Percentiles rank a stretch among this genome's conserved stretches.
Evolutionary conservation across 2,113 vertebrate species (phyloP).

Genomic region (Peromyscus californicus): DNA sequence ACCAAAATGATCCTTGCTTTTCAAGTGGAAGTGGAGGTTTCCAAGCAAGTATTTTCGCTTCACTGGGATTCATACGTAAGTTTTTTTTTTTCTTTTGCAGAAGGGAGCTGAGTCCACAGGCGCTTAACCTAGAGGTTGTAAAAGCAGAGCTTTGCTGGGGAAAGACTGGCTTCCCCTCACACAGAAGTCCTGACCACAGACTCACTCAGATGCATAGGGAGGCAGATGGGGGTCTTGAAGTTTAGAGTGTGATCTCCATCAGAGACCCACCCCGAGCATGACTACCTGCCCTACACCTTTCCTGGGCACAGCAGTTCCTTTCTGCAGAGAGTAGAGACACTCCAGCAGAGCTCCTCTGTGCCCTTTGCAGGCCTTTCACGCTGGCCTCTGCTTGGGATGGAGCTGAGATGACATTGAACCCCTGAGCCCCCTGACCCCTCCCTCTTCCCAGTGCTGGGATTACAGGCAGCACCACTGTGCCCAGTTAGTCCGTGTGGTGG

Average conservation of each 20-base stretch:
- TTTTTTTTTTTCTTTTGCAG: neutral
- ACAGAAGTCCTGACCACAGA: slow-evolving; percentile 68
- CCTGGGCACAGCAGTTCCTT: neutral
- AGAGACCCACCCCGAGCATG: neutral
- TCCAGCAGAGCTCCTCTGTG: neutral
- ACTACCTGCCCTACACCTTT: neutral
- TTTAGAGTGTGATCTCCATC: neutral
- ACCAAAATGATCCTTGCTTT: neutral
- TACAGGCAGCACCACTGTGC: neutral
- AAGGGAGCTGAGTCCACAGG: neutral
- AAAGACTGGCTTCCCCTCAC: slow-evolving; percentile 72
- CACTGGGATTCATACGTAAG: neutral
- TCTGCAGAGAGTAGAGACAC: neutral
- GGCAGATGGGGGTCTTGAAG: slow-evolving; percentile 72
- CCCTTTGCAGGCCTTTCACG: neutral
- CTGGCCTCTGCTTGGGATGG: neutral
- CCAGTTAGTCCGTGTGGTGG: too few species aligned
- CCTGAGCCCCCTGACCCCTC: neutral
- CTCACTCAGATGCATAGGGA: slow-evolving; percentile 75
- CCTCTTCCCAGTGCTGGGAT: neutral
- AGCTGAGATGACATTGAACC: neutral
- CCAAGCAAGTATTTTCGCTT: neutral
- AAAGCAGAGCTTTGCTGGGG: slow-evolving; percentile 37
- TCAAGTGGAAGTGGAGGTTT: neutral
- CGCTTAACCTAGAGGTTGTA: slow-evolving; percentile 43